Conservation (phyloP, 2,888 invertebrate genomes). For the Monochamus alternatus region DNA sequence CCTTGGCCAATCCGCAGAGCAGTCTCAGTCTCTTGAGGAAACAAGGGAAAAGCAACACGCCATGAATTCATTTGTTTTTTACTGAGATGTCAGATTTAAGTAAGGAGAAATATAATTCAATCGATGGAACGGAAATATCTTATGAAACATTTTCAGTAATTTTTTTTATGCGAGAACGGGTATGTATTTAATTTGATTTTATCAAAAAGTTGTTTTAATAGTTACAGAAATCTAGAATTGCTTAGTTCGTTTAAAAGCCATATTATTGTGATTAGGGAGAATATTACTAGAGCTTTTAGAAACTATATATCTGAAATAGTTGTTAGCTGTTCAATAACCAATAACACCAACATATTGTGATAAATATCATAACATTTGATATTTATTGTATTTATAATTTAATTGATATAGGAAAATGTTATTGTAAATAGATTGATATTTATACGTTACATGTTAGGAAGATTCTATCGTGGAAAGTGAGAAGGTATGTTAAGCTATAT, state of each 20-base stretch:
- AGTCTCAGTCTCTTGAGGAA: constrained; percentile 66
- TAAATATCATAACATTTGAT: constrained; percentile 36
- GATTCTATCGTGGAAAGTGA: not conserved
- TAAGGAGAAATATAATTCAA: too few species aligned
- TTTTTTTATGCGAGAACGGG: too few species aligned
- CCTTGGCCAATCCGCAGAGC: constrained; percentile 75
- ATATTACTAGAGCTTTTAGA: not conserved
- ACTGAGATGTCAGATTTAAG: too few species aligned
- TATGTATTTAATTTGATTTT: too few species aligned
- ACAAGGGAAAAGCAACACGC: constrained; percentile 57
- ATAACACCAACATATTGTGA: constrained; percentile 35
- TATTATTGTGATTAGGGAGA: not conserved
- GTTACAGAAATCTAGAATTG: too few species aligned
- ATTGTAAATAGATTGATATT: constrained; percentile 1
- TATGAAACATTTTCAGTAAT: too few species aligned
- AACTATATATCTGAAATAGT: not conserved
- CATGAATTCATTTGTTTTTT: constrained; percentile 5
- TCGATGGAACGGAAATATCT: not conserved
- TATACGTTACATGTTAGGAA: constrained; percentile 8
- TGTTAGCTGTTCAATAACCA: constrained; percentile 8
- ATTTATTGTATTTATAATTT: constrained; percentile 12
- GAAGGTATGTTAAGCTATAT: too few species aligned
- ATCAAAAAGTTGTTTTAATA: too few species aligned
- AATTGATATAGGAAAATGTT: not conserved
- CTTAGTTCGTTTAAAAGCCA: not conserved